Evolutionary conservation across 2,113 vertebrate genomes (phyloP).

Genomic region (Prochilodus magdalenae): DNA sequence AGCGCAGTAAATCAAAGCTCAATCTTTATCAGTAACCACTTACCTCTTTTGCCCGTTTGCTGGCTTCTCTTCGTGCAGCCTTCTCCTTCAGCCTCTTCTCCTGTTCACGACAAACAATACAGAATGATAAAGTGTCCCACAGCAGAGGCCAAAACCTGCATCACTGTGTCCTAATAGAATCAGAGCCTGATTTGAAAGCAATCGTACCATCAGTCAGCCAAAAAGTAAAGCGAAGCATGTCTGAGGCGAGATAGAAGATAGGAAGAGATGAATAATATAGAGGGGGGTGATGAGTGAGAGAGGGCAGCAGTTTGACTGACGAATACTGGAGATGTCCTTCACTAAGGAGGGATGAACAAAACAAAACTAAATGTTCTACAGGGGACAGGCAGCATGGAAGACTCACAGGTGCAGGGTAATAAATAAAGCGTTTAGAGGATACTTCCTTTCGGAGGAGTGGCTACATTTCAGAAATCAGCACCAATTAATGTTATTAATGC

Average conservation of each 20-base stretch:
- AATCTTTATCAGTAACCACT: too few relatives aligned
- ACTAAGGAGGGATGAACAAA: not conserved
- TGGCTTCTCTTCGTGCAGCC: slow-evolving; percentile 81
- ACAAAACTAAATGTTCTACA: not conserved
- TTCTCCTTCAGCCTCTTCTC: slow-evolving; percentile 86
- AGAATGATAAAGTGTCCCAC: slow-evolving; percentile 21
- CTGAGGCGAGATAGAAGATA: not conserved
- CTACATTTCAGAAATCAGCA: too few relatives aligned
- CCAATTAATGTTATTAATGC: too few relatives aligned
- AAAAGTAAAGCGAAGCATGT: not conserved
- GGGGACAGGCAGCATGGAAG: not conserved
- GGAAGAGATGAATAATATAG: not conserved
- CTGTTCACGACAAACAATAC: slow-evolving; percentile 68
- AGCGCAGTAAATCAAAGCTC: not conserved
- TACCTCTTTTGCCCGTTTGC: slow-evolving; percentile 76
- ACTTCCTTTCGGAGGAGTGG: too few relatives aligned
- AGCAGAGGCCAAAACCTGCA: slow-evolving; percentile 19
- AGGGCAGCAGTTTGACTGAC: not conserved
- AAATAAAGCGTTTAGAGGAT: too few relatives aligned
- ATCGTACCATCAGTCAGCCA: slow-evolving; percentile 24
- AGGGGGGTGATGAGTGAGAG: not conserved
- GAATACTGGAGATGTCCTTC: not conserved
- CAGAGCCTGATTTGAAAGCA: slow-evolving; percentile 24
- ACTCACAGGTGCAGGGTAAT: not conserved
- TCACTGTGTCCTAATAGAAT: not conserved